Conservation (phyloP, 2,888 invertebrate species). For the Agrilus cyanescens region DNA sequence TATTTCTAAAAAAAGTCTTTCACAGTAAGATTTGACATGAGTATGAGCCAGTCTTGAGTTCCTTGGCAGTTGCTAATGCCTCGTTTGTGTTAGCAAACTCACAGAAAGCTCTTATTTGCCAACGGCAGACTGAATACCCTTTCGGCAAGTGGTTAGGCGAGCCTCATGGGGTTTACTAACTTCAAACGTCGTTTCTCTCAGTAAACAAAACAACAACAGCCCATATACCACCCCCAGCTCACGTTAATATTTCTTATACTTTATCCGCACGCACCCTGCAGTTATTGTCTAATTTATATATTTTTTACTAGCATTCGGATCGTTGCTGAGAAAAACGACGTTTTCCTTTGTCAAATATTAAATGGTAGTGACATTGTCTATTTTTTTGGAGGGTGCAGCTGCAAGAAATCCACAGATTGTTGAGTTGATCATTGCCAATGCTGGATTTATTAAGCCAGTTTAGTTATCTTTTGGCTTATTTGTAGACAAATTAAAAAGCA, state of each 20-base stretch:
- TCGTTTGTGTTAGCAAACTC: slow-evolving; percentile 29
- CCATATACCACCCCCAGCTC: no score
- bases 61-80: slow-evolving; percentile 26
- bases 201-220: background rate
- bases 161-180: slow-evolving; percentile 15
- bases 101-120: slow-evolving; percentile 15
- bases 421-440: background rate
- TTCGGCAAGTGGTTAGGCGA: slow-evolving; percentile 29
- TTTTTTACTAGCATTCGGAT: no score
- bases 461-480: no score
- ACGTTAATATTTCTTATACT: no score
- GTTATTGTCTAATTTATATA: no score
- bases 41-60: slow-evolving; percentile 31
- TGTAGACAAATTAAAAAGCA: no score
- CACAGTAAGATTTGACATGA: slow-evolving; percentile 35
- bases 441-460: no score
- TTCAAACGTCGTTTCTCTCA: slow-evolving; percentile 8
- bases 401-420: slow-evolving; percentile 5
- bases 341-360: no score
- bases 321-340: no score
- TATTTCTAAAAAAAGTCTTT: slow-evolving; percentile 36
- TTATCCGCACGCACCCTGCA: no score
- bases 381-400: slow-evolving; percentile 13
- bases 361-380: slow-evolving; percentile 5
- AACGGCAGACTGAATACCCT: slow-evolving; percentile 29